Conservation (phyloP, 2,113 vertebrate genomes). For the Cariama cristata region DNA sequence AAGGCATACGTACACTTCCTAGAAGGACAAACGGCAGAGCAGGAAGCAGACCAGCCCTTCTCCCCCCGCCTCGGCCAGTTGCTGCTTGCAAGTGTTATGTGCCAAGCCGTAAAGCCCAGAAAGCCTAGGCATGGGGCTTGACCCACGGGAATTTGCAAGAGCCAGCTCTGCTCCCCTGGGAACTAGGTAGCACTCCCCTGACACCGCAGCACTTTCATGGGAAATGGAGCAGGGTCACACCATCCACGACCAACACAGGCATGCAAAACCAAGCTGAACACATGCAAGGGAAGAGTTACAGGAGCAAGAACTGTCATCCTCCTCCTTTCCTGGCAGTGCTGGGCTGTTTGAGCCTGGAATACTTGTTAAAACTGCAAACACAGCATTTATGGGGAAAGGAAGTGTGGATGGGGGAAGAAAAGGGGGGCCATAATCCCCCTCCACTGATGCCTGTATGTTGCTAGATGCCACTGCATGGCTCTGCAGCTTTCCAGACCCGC, state of each 20-base stretch:
- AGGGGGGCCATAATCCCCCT: background rate
- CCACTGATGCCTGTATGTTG: background rate
- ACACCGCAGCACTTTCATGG: background rate
- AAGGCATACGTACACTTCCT: constrained; percentile 11
- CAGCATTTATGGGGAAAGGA: background rate
- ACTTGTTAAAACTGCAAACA: background rate
- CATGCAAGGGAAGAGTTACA: background rate
- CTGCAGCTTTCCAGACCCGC: background rate
- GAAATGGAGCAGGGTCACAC: background rate
- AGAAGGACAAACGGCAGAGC: constrained; percentile 25
- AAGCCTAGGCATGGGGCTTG: background rate
- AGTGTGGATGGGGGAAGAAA: background rate
- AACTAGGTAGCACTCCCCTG: background rate
- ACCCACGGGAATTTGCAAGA: background rate
- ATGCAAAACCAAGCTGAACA: background rate
- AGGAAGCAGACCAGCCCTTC: background rate
- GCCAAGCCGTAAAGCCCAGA: background rate
- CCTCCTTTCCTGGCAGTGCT: background rate
- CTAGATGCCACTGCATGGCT: background rate
- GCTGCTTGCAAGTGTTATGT: background rate
- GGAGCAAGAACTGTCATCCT: background rate
- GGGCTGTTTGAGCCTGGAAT: background rate
- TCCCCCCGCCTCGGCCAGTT: background rate
- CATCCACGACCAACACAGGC: background rate
- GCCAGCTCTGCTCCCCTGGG: background rate